Evolutionary conservation across 1,140 invertebrate genomes (phyloP).

Genomic region (Achatina immaculata): DNA sequence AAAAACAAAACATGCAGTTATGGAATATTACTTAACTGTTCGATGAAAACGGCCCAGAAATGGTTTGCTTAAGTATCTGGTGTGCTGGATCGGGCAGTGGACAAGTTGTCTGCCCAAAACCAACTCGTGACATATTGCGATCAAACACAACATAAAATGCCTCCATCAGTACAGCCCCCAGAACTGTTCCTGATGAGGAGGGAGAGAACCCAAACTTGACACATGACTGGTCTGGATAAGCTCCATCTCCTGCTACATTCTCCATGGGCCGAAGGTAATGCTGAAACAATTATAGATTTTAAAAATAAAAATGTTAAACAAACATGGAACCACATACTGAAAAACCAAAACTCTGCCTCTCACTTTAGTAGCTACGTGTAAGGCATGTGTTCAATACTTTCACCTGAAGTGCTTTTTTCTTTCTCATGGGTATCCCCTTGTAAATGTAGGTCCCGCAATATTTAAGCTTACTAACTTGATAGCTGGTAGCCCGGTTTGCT

Average conservation of each 20-base stretch:
- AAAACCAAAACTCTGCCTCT: background rate
- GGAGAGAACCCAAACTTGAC: constrained; percentile 41
- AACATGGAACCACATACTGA: background rate
- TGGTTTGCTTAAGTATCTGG: constrained; percentile 35
- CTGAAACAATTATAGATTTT: constrained; percentile 45
- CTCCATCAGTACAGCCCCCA: constrained; percentile 69
- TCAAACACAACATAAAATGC: constrained; percentile 70
- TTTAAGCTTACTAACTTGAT: no score
- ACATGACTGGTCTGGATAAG: constrained; percentile 1
- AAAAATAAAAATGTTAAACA: background rate
- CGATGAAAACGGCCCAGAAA: constrained; percentile 43
- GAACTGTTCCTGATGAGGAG: constrained; percentile 48
- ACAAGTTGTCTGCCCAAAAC: constrained; percentile 64
- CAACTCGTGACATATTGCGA: constrained; percentile 55
- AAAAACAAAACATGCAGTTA: no score
- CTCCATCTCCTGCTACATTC: constrained; percentile 23
- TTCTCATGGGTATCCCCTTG: no score
- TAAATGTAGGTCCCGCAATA: no score
- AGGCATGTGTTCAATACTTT: no score
- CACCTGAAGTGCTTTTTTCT: no score
- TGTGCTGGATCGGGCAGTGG: constrained; percentile 37
- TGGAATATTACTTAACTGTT: constrained; percentile 53
- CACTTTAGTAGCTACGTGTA: no score
- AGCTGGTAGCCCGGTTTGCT: no score
- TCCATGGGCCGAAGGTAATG: constrained; percentile 63